phyloP scores from a whole-genome alignment of 2,797 vertebrate species.

The Pantherophis vulpinus region DNA sequence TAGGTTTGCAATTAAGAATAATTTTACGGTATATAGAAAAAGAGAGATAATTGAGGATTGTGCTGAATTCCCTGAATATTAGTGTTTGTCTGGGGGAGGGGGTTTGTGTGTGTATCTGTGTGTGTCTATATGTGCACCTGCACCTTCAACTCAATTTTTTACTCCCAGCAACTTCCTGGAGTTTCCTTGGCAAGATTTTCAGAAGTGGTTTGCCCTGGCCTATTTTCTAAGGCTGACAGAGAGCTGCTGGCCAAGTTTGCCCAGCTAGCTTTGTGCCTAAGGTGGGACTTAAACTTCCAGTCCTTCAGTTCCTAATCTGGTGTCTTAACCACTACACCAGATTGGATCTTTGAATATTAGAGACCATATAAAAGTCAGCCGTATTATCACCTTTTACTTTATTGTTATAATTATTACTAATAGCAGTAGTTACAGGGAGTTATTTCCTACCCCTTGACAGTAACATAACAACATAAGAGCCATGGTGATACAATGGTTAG shows the following conservation, averaged over 20 bases:
- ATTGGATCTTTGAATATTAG: no score
- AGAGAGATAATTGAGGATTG: background rate
- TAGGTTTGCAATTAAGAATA: background rate
- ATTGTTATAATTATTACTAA: background rate
- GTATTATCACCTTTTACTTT: background rate
- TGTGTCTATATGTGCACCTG: rapidly evolving
- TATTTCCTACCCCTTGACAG: background rate
- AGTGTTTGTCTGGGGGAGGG: background rate
- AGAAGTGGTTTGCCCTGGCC: background rate
- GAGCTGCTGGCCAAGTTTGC: background rate
- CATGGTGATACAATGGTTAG: background rate
- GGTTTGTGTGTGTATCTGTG: background rate
- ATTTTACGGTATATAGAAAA: background rate
- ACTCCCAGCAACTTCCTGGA: background rate
- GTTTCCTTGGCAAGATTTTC: background rate
- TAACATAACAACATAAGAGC: background rate
- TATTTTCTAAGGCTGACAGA: background rate
- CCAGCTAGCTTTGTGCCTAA: background rate
- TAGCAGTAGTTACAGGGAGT: background rate
- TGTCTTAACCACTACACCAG: background rate
- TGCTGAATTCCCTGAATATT: background rate
- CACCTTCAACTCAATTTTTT: background rate
- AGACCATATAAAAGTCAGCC: background rate
- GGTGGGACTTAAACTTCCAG: background rate
- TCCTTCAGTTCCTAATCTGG: background rate